Conservation (phyloP, 2,113 vertebrate genomes). For the Hoplias malabaricus region DNA sequence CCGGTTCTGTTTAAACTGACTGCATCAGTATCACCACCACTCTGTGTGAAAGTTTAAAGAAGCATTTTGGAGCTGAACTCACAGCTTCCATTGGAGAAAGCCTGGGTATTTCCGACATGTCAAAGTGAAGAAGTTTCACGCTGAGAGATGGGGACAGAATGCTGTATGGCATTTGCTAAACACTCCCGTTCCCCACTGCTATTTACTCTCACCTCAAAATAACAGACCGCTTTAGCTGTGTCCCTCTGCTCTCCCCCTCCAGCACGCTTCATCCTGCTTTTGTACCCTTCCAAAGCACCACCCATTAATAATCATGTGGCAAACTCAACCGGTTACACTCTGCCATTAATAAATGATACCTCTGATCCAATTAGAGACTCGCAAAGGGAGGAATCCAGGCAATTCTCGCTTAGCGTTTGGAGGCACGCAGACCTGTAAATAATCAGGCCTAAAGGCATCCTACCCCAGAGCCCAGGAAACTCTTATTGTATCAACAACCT, state of each 20-base stretch:
- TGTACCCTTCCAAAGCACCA: conserved; percentile 60
- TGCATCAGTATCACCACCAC: neutral
- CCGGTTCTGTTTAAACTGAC: neutral
- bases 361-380: conserved; percentile 71
- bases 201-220: conserved; percentile 1
- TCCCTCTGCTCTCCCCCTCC: neutral
- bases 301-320: conserved; percentile 69
- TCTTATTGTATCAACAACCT: conserved; percentile 75
- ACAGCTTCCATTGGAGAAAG: neutral
- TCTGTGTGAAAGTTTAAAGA: neutral
- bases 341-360: conserved; percentile 74
- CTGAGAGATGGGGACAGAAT: neutral
- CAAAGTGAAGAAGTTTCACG: neutral
- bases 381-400: conserved; percentile 63
- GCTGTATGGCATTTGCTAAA: conserved; percentile 4
- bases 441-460: conserved; percentile 69
- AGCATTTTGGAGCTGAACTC: neutral
- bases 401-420: conserved; percentile 60
- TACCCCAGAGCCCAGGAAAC: conserved; percentile 71
- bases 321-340: conserved; percentile 66
- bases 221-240: conserved; percentile 13
- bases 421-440: conserved; percentile 70
- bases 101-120: neutral
- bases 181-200: neutral
- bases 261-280: conserved; percentile 20